Base-by-base conservation (phyloP, 37 sponge, comb jelly and placozoan genomes). In the Oscarella lobularis region DNA sequence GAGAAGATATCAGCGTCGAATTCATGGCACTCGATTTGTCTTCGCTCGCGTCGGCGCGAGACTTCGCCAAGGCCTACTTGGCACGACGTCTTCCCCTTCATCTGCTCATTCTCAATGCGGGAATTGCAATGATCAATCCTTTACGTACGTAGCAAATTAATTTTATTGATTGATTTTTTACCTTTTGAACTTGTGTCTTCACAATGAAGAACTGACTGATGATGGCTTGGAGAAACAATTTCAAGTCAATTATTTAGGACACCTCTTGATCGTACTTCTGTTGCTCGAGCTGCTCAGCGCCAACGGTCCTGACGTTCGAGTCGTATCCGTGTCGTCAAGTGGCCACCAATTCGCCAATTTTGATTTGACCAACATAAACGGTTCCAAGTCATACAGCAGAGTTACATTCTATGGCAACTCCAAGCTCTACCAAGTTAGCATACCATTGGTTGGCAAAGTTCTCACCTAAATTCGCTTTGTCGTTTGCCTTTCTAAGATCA, bases 51-150 rank as follows among this genome's bases (percentile, higher is more conserved):
- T 90, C 87, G 27, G 76, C 80, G 31, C 85, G 81, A 60, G 55
- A 83, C 29, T 90, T 86, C 39, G 76, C 68, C 38, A 75, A 38
- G 1, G 76, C 77, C 60, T 90, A 82, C 81, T 80, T 78, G 72
- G 81, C 79, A 74, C 85, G 79, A 72, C 69, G 72, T 1, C 79
- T 83, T 2, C 87, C 84, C 35, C 87, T 90, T 2, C 90, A 90
- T 75, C 76, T 90, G 41, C 79, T 90, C 38, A 83, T 90, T 67
- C 83, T 84, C 81, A 90, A 90, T 81, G 90, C 90, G 72, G 90
- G 81, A 31, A 77, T 90, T 74, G 81, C 76, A 2, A 71, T 78
- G n/a, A n/a, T n/a, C n/a, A n/a, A n/a, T n/a, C n/a, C n/a, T n/a
- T 30, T 81, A 81, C n/a, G 76, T 66, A 76, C 66, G 76, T 76